Percentiles rank a stretch among this genome's conserved stretches.
These are phyloP conservation scores for Brotogeris chrysoptera DNA, from an alignment of 2,797 vertebrate species.

Conservation along the genomic window DNA sequence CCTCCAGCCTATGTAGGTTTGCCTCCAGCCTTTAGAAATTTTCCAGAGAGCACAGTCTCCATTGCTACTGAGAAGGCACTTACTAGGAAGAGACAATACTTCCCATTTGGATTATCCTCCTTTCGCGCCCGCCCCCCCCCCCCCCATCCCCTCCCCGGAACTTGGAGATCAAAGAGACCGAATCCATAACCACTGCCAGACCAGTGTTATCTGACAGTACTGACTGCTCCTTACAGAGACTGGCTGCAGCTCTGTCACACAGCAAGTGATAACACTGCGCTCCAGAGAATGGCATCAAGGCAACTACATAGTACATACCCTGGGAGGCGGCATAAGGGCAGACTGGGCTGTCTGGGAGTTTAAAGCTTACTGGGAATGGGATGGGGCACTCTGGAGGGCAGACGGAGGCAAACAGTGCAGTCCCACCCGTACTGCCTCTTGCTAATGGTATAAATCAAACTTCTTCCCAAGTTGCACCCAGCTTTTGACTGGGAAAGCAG, in stretches of 20 bases:
- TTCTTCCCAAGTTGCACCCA: background rate
- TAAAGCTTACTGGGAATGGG: background rate
- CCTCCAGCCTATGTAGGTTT: background rate
- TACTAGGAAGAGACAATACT: background rate
- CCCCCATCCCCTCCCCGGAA: rapidly evolving
- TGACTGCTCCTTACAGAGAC: background rate
- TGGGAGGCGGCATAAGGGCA: background rate
- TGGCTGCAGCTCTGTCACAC: background rate
- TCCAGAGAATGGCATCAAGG: background rate
- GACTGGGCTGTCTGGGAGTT: rapidly evolving
- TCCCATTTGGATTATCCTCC: background rate
- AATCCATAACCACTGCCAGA: background rate
- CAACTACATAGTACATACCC: background rate
- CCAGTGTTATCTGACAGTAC: background rate
- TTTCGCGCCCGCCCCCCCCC: rapidly evolving
- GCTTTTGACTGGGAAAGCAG: background rate
- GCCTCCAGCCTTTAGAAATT: background rate
- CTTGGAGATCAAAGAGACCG: background rate
- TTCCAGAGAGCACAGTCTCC: background rate
- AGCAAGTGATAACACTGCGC: rapidly evolving
- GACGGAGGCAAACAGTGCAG: background rate
- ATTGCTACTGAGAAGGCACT: background rate
- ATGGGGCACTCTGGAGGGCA: background rate
- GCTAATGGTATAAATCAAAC: background rate
- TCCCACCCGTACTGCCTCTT: background rate